Percentiles rank a stretch among this genome's conserved stretches.
phyloP scores from a whole-genome alignment of 2,797 vertebrate genomes.

The Sparus aurata region DNA sequence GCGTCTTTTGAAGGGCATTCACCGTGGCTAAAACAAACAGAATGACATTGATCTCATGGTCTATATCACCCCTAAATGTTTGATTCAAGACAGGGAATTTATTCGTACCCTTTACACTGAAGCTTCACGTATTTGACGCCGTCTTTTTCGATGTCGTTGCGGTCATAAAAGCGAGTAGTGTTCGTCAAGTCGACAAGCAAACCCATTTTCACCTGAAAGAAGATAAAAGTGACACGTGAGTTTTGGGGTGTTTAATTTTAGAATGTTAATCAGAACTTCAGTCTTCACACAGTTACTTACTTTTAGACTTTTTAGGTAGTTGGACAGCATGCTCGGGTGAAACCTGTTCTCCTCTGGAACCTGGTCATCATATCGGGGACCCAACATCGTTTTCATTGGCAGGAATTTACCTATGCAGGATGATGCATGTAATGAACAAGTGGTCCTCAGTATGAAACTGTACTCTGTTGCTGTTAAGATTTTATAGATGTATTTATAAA shows the following conservation, averaged over 20 bases:
- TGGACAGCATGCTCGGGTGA: conserved; percentile 96
- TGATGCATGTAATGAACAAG: not conserved
- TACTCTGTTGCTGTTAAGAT: not conserved
- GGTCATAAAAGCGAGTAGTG: conserved; percentile 96
- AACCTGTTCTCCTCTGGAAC: conserved; percentile 97
- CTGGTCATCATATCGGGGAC: conserved; percentile 95
- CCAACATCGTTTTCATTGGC: conserved; percentile 99
- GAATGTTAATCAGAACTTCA: not conserved
- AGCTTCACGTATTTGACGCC: conserved; percentile 96
- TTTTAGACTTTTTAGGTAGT: conserved; percentile 97
- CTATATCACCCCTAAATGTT: not conserved
- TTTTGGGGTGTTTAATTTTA: not conserved
- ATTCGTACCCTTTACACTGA: conserved; percentile 95
- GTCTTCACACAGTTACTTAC: conserved; percentile 77
- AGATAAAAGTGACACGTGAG: not conserved
- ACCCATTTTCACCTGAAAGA: conserved; percentile 95
- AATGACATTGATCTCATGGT: not conserved
- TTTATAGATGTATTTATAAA: too few relatives aligned
- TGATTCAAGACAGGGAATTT: not conserved
- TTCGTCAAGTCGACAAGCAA: conserved; percentile 97
- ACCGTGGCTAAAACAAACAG: conserved; percentile 87
- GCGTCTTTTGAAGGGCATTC: conserved; percentile 94
- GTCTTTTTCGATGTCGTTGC: conserved; percentile 95
- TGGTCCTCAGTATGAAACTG: not conserved
- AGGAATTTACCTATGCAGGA: conserved; percentile 93